Evolutionary conservation across 2,113 vertebrate genomes (phyloP).

Genomic region (Pterocles gutturalis): DNA sequence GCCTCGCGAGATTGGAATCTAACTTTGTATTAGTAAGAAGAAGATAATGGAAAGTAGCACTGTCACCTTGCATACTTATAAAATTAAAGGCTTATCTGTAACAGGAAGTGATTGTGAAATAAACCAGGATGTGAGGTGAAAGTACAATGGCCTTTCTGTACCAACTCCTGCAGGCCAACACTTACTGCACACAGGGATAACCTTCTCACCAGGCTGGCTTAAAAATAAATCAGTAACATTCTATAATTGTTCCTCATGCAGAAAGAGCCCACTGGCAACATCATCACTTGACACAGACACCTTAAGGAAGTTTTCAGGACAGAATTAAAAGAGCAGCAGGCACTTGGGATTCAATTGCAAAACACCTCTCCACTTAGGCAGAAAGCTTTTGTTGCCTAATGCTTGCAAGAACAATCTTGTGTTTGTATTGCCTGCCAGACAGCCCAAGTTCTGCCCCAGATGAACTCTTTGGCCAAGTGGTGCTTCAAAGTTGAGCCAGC

Average conservation of each 20-base stretch:
- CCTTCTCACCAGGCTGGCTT: neutral
- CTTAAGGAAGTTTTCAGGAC: neutral
- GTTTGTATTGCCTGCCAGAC: neutral
- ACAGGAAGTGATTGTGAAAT: neutral
- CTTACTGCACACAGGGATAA: neutral
- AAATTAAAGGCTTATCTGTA: neutral
- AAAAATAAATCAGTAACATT: neutral
- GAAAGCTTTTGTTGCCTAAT: neutral
- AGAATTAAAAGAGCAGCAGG: neutral
- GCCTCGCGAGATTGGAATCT: neutral
- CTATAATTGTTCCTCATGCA: neutral
- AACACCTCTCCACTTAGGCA: neutral
- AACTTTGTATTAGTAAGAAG: neutral
- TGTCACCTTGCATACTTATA: neutral
- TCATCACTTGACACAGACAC: neutral
- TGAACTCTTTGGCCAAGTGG: neutral
- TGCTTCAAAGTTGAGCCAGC: neutral
- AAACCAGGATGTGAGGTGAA: neutral
- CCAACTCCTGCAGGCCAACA: neutral
- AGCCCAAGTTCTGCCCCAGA: neutral
- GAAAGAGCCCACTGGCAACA: neutral
- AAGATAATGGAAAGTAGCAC: neutral
- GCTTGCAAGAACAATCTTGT: neutral
- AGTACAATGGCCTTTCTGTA: neutral
- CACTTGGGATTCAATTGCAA: neutral